Base-by-base conservation (phyloP, 2,797 vertebrate genomes). In the Tympanoctomys barrerae region DNA sequence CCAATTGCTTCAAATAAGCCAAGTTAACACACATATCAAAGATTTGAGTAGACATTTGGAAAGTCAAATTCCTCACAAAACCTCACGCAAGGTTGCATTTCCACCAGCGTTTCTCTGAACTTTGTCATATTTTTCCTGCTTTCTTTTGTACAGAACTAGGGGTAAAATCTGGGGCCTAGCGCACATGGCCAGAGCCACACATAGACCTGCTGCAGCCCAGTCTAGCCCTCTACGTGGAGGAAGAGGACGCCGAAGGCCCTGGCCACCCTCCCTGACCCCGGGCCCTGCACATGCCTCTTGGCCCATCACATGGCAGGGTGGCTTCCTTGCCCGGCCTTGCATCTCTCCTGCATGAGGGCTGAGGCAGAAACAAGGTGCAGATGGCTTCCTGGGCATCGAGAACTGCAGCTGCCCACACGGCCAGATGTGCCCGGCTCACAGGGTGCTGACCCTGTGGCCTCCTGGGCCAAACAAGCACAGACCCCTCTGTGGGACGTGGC, bases 371-470 rank as follows among this genome's bases (percentile, higher is more conserved):
- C 2, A 5, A 7, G 7, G 52, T 12, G 22, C 42, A 39, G 26
- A 57, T 3, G 0, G 49, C 21, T 5, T 77, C 68, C 61, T 0
- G 8, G 57, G 21, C 8, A 5, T n/a, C 1, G 0, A 33, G 54
- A 62, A 28, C 33, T 16, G 0, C 49, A 18, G 36, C n/a, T 66
- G 42, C n/a, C 22, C 21, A 12, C 52, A 11, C 0, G 9, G 16
- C 31, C 5, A 49, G 71, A 39, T 16, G 57, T 33, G 36, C n/a
- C 19, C 5, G 46, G 54, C 3, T 42, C 13, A 2, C 24, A 70
- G 62, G 52, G 26, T 2, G 2, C n/a, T 59, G 18, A n/a, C 62
- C 24, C 39, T 16, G 9, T 19, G 18, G 61, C 24, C 26, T 61
- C 46, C 33, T 31, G 10, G 21, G 79, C 39, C 21, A 19, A 11